These are phyloP conservation scores for Manis crassicaudata DNA, from an alignment of 2,797 vertebrate genomes.

Conservation along the genomic window DNA sequence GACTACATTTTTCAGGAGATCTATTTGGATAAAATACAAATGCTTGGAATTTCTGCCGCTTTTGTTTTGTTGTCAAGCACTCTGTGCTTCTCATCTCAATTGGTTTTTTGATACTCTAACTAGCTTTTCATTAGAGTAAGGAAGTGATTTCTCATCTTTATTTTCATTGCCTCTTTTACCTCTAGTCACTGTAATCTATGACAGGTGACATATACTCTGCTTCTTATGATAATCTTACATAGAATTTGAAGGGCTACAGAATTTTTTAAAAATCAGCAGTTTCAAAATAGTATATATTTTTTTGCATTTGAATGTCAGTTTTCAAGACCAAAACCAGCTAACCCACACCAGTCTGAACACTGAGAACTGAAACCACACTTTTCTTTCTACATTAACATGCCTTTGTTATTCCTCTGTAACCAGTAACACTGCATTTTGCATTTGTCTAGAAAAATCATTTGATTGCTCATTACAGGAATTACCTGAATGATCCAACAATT, in stretches of 20 bases:
- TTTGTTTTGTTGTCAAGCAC: background rate
- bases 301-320: background rate
- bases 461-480: background rate
- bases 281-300: background rate
- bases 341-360: background rate
- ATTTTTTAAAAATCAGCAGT: background rate
- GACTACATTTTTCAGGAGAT: constrained; percentile 26
- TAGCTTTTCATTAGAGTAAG: constrained; percentile 59
- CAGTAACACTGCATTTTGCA: background rate
- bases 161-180: constrained; percentile 42
- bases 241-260: background rate
- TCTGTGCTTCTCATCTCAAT: constrained; percentile 36
- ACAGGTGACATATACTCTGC: background rate
- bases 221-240: background rate
- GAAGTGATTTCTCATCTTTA: constrained; percentile 46
- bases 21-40: constrained; percentile 1
- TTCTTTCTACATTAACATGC: background rate
- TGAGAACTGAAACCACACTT: background rate
- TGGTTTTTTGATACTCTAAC: constrained; percentile 50
- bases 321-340: background rate
- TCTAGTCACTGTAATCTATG: constrained; percentile 30
- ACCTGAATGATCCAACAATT: background rate
- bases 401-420: background rate
- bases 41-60: background rate
- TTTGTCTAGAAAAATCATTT: background rate